Conservation (phyloP, 92 coral and sea anemone genomes). For the Zoanthus gigantus region DNA sequence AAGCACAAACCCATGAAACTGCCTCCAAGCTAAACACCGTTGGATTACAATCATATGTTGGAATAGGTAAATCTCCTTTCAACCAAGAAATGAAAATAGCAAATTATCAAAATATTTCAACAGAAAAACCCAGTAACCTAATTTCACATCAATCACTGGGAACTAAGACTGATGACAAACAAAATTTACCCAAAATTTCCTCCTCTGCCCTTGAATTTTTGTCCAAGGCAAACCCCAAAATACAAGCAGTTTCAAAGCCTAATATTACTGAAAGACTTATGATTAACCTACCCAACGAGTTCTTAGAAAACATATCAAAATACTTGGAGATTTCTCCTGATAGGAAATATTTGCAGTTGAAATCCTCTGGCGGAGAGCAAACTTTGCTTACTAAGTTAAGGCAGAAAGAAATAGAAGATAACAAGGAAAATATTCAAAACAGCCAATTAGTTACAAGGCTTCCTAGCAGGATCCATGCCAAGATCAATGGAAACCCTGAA, state of each 20-base stretch:
- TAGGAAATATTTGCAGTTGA: constrained; percentile 31
- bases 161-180: constrained; percentile 10
- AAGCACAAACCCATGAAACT: background rate
- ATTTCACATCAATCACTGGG: constrained; percentile 7
- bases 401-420: background rate
- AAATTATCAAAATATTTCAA: constrained; percentile 4
- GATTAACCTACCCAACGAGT: constrained; percentile 14
- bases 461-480: background rate
- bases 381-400: constrained; percentile 4
- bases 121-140: constrained; percentile 21
- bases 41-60: background rate
- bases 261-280: constrained; percentile 17
- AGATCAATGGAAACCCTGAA: background rate
- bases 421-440: background rate
- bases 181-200: background rate
- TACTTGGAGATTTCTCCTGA: constrained; percentile 42
- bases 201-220: background rate
- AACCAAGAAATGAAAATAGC: constrained; percentile 20
- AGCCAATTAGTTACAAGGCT: background rate
- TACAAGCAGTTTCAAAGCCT: constrained; percentile 6
- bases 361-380: constrained; percentile 17
- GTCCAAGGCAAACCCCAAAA: background rate
- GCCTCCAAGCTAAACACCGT: background rate
- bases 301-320: constrained; percentile 15
- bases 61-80: background rate